Evolutionary conservation across 2,888 invertebrate species (phyloP), one percentile per base, ranked within the genome.

Genomic region (Myopa tessellatipennis): DNA sequence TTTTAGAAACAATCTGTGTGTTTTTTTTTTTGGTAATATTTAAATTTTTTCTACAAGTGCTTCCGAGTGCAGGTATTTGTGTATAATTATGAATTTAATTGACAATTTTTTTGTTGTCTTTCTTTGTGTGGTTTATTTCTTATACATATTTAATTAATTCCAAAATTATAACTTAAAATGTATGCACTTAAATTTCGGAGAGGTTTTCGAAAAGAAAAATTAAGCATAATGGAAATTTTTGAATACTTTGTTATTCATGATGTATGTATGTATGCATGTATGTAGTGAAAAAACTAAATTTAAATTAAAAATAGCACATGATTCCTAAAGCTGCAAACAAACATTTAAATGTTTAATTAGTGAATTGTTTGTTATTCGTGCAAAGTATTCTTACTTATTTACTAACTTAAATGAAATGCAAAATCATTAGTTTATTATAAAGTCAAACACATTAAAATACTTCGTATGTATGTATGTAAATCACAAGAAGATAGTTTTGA

Each of bases 1-100:
- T 82, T 78, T 79, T 74, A 77, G 58, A 50, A 67, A 63, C 36
- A 36, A 34, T 26, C 67, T 65, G 74, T 65, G n/a, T n/a, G n/a
- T n/a, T n/a, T 77, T 26, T 3, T 50, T 50, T 50, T 50, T 67
- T 67, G 60, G 63, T 74, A 70, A 45, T 55, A 69, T 72, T 63
- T 74, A 26, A 26, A 26, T 26, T 26, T 26, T 26, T 26, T 50
- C 18, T 78, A 70, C 61, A 74, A 73, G 79, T 74, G 34, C 50
- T 16, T 65, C 63, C 4, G 16, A 34, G 65, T 34, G 18, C 45
- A 74, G 12, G 26, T 65, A 12, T 45, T 26, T 45, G 45, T 45
- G 45, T 45, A 10, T 45, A 45, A 45, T 45, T 45, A 8, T 45
- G 10, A 45, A 45, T 45, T 45, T 77, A 77, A 78, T 78, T 78